Base-by-base conservation (phyloP, 2,888 invertebrate species). In the Chloroclystis v-ata region DNA sequence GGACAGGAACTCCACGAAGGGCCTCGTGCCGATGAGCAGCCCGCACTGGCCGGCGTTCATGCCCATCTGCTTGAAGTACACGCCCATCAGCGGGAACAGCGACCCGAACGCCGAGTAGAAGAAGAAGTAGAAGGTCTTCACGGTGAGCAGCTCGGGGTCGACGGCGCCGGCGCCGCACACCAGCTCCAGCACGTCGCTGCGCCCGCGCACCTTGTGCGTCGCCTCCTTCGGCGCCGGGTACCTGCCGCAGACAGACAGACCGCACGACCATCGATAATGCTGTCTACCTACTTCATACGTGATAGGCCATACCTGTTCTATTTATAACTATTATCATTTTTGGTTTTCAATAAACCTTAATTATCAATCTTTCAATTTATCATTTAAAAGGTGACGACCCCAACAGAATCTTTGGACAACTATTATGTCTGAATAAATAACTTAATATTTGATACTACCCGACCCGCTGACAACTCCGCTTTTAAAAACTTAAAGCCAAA, bases 21-120 rank as follows among this genome's bases (percentile, higher is more conserved):
- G 99, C 53, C 99, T 90, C 62, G 97, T 94, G 16, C 99, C 99
- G 63, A 98, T 95, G n/a, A 97, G 90, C 46, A 96, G 89, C 4
- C 98, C 98, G 70, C 97, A 96, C 77, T 98, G 98, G 11, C 95
- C 94, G 1, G 98, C 96, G 82, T 98, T 98, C 97, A 99, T 98
- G 50, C 98, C 98, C 93, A 99, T 94, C 89, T 99, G 99, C 88
- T 99, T 99, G 90, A 99, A 99, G 87, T 99, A 99, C 35, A 99
- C 97, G 28, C 98, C 99, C 94, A 99, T 96, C 52, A 99, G 89
- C 0, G 99, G 99, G 76, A 99, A 99, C 10, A 99, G 90, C 0
- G 97, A 97, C 4, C 99, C 99, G 77, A 99, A 99, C 1, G 99
- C 98, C 30, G 98, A 97, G 83, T 98, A 99, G 89, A 99, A 99